Conservation (phyloP, 1,140 invertebrate genomes). For the Liolophura sinensis region DNA sequence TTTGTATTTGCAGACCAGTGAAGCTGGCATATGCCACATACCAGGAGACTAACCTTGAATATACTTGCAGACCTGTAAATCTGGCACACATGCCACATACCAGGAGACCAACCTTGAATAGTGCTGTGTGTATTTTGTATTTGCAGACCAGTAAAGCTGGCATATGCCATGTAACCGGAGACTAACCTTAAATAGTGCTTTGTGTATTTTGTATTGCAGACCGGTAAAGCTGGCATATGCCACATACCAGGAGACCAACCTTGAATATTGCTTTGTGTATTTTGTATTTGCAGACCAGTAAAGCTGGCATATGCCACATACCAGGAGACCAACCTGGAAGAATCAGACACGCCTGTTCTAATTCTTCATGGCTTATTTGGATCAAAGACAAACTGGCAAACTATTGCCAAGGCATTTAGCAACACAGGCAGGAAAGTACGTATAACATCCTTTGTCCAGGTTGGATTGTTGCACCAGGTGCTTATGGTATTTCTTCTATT, state of each 20-base stretch:
- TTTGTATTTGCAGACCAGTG: too few relatives aligned
- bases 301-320: slow-evolving; percentile 30
- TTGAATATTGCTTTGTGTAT: too few relatives aligned
- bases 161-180: slow-evolving; percentile 26
- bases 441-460: background rate
- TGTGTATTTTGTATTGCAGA: too few relatives aligned
- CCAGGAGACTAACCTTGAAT: too few relatives aligned
- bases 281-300: slow-evolving; percentile 12
- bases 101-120: slow-evolving; percentile 28
- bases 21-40: too few relatives aligned
- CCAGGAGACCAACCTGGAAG: slow-evolving; percentile 14
- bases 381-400: slow-evolving; percentile 83
- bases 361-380: slow-evolving; percentile 87
- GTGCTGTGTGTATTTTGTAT: slow-evolving; percentile 50
- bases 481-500: too few relatives aligned
- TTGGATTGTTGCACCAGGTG: too few relatives aligned
- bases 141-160: slow-evolving; percentile 23
- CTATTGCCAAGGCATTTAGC: slow-evolving; percentile 73
- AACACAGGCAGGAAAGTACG: slow-evolving; percentile 68
- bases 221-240: slow-evolving; percentile 17
- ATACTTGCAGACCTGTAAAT: slow-evolving; percentile 68
- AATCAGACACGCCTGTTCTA: slow-evolving; percentile 66
- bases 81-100: slow-evolving; percentile 57
- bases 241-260: too few relatives aligned
- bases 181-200: slow-evolving; percentile 7